These are phyloP conservation scores for Lycocorax pyrrhopterus DNA, from an alignment of 2,113 vertebrate species.

Conservation along the genomic window DNA sequence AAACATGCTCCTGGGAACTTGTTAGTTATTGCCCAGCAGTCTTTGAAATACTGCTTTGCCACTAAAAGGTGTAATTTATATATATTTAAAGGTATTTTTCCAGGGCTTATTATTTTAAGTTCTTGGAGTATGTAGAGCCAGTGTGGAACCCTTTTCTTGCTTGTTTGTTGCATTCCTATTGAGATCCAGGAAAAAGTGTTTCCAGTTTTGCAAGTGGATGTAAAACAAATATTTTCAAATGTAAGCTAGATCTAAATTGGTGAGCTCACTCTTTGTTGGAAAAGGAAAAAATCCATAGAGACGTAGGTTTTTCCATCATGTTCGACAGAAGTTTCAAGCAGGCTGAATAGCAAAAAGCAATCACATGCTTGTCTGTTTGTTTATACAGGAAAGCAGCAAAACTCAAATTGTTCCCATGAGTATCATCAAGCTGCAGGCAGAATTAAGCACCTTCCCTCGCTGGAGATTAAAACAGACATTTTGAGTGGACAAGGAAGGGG, in stretches of 20 bases:
- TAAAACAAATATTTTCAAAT: slow-evolving; percentile 1
- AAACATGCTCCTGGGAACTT: neutral
- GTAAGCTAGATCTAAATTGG: neutral
- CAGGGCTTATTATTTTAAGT: neutral
- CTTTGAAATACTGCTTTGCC: slow-evolving; percentile 38
- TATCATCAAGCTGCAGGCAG: neutral
- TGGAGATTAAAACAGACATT: neutral
- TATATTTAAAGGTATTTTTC: neutral
- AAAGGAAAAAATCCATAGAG: neutral
- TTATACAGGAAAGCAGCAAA: neutral
- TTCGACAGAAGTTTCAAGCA: neutral
- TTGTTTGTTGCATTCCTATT: neutral
- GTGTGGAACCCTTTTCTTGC: neutral
- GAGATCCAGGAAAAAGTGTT: neutral
- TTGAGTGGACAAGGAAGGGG: neutral
- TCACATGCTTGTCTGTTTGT: neutral
- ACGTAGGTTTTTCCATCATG: neutral
- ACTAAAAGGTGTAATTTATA: slow-evolving; percentile 34
- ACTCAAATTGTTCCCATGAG: neutral
- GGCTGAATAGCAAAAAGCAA: neutral
- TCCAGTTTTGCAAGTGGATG: neutral
- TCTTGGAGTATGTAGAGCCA: neutral
- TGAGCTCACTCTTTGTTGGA: neutral
- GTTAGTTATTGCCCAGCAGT: neutral
- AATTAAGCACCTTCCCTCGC: neutral